A percentile compares a stretch with the other conserved stretches of the same genome.
These are phyloP conservation scores for Netelia fuscicornis DNA, from an alignment of 2,888 invertebrate species.

Conservation along the genomic window DNA sequence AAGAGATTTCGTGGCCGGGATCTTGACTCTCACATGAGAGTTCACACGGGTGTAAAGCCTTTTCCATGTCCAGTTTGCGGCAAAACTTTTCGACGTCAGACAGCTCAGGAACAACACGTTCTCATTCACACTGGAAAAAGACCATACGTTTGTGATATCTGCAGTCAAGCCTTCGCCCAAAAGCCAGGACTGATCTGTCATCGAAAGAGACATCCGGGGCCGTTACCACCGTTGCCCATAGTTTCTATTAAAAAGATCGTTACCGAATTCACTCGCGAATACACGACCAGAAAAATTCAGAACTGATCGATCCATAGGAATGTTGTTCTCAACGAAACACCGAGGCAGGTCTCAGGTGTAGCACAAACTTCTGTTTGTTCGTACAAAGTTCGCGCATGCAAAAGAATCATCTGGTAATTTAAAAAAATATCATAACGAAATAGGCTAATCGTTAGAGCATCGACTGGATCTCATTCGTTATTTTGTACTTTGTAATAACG, in stretches of 20 bases:
- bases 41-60: conserved; percentile 79
- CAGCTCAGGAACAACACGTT: conserved; percentile 75
- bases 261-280: conserved; percentile 75
- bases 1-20: conserved; percentile 76
- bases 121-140: conserved; percentile 77
- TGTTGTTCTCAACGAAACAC: neutral
- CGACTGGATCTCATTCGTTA: conserved; percentile 1
- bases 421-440: neutral
- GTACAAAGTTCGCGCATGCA: neutral
- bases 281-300: conserved; percentile 68
- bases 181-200: conserved; percentile 78
- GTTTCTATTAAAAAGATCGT: conserved; percentile 77
- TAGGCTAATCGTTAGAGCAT: neutral
- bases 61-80: conserved; percentile 78
- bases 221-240: conserved; percentile 75
- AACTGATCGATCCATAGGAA: neutral
- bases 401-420: neutral
- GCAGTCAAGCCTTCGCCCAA: conserved; percentile 77
- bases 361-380: too few species aligned
- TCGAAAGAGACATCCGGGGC: conserved; percentile 77
- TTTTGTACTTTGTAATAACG: conserved; percentile 32
- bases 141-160: conserved; percentile 78
- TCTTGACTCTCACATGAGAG: conserved; percentile 77
- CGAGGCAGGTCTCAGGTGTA: neutral
- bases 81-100: conserved; percentile 65